These are phyloP conservation scores for Trissonchulus latispiculum DNA, from an alignment of 2,888 invertebrate genomes.

Conservation along the genomic window DNA sequence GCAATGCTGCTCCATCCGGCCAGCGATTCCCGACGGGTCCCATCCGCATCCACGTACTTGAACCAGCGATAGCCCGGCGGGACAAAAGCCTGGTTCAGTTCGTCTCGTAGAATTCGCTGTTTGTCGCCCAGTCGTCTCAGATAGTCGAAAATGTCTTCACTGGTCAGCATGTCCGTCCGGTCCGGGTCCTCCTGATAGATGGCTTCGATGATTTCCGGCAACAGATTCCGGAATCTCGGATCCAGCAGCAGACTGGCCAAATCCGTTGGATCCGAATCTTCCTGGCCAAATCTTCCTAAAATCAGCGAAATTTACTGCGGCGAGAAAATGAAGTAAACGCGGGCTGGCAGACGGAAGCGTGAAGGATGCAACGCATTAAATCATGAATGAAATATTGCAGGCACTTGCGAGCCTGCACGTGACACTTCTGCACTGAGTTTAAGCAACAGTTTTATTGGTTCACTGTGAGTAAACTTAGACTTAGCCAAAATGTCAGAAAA, in stretches of 20 bases:
- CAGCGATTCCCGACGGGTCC: neutral
- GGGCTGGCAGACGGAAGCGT: no score
- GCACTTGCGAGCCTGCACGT: no score
- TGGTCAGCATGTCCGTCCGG: neutral
- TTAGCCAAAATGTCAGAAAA: no score
- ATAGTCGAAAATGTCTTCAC: slow-evolving; percentile 11
- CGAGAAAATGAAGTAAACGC: no score
- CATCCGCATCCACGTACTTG: slow-evolving; percentile 15
- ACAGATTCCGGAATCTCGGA: slow-evolving; percentile 8
- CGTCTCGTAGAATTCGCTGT: slow-evolving; percentile 14
- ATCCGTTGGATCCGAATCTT: slow-evolving; percentile 11
- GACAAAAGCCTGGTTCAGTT: slow-evolving; percentile 15
- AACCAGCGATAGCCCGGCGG: slow-evolving; percentile 9
- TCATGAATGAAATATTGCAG: no score
- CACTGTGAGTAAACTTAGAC: no score
- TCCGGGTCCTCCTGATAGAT: slow-evolving; percentile 14
- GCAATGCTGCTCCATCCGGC: neutral
- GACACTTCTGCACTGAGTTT: neutral
- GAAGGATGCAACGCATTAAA: no score
- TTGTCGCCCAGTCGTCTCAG: slow-evolving; percentile 17
- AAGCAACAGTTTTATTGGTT: no score
- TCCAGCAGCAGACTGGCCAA: slow-evolving; percentile 14
- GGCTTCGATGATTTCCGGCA: slow-evolving; percentile 17
- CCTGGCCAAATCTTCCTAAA: neutral
- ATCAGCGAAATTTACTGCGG: no score